Base-by-base conservation (phyloP, 2,797 vertebrate species). In the Parauchenoglanis ngamensis region DNA sequence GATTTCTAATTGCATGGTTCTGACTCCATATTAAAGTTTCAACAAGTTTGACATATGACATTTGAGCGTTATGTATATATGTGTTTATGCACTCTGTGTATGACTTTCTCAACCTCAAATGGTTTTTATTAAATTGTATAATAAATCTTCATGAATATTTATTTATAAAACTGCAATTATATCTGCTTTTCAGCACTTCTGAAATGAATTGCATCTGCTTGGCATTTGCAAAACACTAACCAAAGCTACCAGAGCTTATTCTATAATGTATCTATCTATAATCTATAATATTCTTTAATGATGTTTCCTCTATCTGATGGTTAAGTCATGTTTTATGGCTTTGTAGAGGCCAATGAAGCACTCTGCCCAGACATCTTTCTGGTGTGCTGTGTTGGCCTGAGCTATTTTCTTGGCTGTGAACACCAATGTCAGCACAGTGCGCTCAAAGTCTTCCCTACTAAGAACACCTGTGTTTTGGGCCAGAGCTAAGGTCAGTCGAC, bases 341-440 rank as follows among this genome's bases (percentile, higher is more conserved):
- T 94, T 95, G 92, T 96, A 98, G 85, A 99, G 94, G 61, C 59
- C 94, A 56, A 96, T 90, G 85, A 98, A 96, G 54, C 97, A 93
- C 75, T 97, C 93, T 44, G 94, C 92, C 97, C 97, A 97, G 81
- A 90, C 1, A 2, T 96, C 93, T 87, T 94, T 96, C 91, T 98
- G 97, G 85, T 96, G 92, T 54, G 92, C 93, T 12, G 88, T 90
- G 3, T 92, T 92, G 79, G 94, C 93, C 3, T 76, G 89, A 77
- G 93, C 93, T 44, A 96, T 92, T 87, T 95, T 95, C 87, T 97
- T 95, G 82, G 94, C 91, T 0, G 94, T 84, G 83, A 97, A 97
- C 2, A 96, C 96, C 92, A 98, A 93, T 1, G 97, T 98, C 90
- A 98, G 85, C 40, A 96, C 91, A 1, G 94, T 97, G 89, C 95